These are phyloP conservation scores for Chiloscyllium plagiosum DNA, from an alignment of 2,113 vertebrate species.

Conservation along the genomic window DNA sequence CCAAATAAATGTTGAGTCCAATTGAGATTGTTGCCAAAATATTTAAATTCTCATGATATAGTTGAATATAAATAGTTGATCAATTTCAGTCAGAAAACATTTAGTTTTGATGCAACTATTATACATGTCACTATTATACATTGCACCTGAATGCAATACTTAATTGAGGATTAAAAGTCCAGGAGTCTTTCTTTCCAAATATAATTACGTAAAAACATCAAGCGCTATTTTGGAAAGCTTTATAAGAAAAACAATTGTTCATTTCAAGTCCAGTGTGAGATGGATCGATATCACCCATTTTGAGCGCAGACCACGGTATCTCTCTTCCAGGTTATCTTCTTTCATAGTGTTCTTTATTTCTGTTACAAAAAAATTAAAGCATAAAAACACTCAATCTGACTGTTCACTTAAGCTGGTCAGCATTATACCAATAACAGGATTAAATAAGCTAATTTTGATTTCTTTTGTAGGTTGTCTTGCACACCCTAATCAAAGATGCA, in stretches of 20 bases:
- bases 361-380: neutral
- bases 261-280: neutral
- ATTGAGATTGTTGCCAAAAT: neutral
- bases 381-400: neutral
- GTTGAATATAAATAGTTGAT: neutral
- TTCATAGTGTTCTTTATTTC: neutral
- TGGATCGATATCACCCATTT: neutral
- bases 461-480: neutral
- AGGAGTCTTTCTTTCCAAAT: slow-evolving; percentile 3
- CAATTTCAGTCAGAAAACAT: neutral
- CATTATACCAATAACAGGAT: neutral
- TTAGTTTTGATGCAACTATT: neutral
- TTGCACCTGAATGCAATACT: neutral
- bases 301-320: neutral
- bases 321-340: neutral
- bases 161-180: neutral
- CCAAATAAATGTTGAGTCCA: neutral
- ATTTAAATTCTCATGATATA: neutral
- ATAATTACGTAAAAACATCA: neutral
- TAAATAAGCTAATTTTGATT: neutral
- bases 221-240: neutral
- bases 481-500: slow-evolving; percentile 33
- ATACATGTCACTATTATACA: too few species aligned
- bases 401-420: neutral
- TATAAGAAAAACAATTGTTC: neutral